Evolutionary conservation across 2,888 invertebrate genomes (phyloP).

Genomic region (Lasioglossum oenotherae): DNA sequence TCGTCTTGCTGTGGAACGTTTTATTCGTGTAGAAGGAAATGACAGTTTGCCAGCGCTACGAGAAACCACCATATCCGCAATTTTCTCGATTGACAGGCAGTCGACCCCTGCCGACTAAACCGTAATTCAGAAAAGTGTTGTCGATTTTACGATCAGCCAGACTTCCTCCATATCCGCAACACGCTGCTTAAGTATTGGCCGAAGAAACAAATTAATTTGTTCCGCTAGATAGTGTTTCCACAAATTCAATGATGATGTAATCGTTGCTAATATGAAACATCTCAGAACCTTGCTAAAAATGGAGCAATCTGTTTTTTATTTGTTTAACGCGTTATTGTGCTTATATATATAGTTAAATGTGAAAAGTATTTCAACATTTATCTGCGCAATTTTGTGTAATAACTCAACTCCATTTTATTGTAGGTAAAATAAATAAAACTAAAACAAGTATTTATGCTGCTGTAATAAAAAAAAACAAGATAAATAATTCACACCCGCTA

Average conservation of each 20-base stretch:
- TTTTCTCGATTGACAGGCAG: constrained; percentile 18
- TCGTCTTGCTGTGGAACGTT: neutral
- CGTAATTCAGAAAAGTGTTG: neutral
- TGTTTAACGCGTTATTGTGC: neutral
- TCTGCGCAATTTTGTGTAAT: no score
- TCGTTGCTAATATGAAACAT: neutral
- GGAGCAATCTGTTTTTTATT: neutral
- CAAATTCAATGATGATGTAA: neutral
- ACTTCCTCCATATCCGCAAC: neutral
- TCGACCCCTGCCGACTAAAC: neutral
- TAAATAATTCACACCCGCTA: neutral
- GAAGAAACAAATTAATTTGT: neutral
- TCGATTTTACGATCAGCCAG: neutral
- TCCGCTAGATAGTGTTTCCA: neutral
- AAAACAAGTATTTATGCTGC: no score
- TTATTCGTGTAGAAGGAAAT: constrained; percentile 12
- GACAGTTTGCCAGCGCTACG: neutral
- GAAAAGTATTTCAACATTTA: neutral
- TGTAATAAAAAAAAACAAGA: no score
- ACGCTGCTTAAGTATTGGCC: neutral
- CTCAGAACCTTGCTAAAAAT: neutral
- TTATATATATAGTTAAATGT: neutral
- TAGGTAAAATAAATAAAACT: no score
- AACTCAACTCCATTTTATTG: no score
- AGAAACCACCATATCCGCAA: constrained; percentile 10